Conservation (phyloP, 2,113 vertebrate genomes). For the Hemichromis elongatus region DNA sequence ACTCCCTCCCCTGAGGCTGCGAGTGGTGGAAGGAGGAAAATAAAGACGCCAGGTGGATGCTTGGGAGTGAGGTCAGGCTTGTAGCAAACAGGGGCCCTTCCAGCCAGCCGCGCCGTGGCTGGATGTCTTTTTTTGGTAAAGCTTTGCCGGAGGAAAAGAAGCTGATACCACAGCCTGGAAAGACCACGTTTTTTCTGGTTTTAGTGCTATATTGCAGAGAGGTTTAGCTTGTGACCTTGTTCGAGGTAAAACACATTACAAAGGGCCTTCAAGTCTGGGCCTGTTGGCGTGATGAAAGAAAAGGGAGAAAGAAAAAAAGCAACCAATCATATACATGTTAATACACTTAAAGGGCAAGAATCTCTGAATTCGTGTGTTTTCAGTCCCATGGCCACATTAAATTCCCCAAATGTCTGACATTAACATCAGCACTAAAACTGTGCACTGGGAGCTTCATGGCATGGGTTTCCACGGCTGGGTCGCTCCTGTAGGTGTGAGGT, state of each 20-base stretch:
- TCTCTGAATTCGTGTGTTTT: background rate
- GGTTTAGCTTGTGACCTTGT: background rate
- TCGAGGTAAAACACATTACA: background rate
- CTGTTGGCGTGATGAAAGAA: background rate
- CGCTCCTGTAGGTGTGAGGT: background rate
- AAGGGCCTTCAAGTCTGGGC: background rate
- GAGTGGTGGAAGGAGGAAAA: constrained; percentile 24
- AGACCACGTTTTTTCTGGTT: background rate
- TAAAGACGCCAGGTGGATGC: constrained; percentile 64
- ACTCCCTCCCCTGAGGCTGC: constrained; percentile 41
- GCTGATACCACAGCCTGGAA: background rate
- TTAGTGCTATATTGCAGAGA: background rate
- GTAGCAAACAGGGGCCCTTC: constrained; percentile 26
- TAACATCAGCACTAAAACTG: background rate
- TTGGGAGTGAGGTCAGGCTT: constrained; percentile 25
- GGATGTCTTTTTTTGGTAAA: constrained; percentile 2
- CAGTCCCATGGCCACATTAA: background rate
- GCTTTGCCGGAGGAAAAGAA: background rate
- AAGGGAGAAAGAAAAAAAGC: no score
- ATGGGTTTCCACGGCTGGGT: background rate
- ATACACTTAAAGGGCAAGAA: background rate
- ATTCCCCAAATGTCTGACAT: rapidly evolving
- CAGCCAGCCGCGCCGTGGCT: background rate
- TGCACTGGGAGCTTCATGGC: background rate
- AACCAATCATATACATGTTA: background rate